A percentile compares a stretch with the other conserved stretches of the same genome.
These are phyloP conservation scores for Lasioglossum baleicum DNA, from an alignment of 1,140 invertebrate genomes.

Conservation along the genomic window DNA sequence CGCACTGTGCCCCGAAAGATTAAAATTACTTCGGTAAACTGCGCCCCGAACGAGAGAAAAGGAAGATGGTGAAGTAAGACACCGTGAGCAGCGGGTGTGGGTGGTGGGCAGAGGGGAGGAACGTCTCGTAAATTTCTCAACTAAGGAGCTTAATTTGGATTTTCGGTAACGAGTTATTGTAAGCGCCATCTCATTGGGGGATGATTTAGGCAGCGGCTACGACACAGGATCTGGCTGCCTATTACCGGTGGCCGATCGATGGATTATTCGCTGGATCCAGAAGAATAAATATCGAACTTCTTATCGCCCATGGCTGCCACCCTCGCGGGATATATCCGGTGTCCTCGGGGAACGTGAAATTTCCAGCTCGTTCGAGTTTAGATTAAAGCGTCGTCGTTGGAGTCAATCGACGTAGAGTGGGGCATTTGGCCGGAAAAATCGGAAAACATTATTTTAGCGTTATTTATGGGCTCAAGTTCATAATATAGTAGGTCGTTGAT, in stretches of 20 bases:
- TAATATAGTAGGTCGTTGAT: too few species aligned
- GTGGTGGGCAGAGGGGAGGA: conserved; percentile 36
- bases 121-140: conserved; percentile 78
- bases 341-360: background rate
- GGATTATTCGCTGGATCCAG: conserved; percentile 57
- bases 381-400: background rate
- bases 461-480: too few species aligned
- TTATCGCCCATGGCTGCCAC: conserved; percentile 46
- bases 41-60: conserved; percentile 44
- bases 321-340: conserved; percentile 15
- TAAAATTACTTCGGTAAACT: conserved; percentile 79
- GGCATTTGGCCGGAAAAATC: too few species aligned
- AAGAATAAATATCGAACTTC: conserved; percentile 53
- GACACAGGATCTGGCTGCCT: conserved; percentile 62
- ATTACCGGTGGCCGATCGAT: conserved; percentile 52
- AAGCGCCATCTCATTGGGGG: conserved; percentile 69
- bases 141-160: conserved; percentile 81
- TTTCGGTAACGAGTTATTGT: conserved; percentile 79
- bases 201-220: conserved; percentile 66
- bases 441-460: too few species aligned
- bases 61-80: conserved; percentile 17
- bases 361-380: conserved; percentile 5
- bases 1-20: conserved; percentile 70
- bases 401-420: too few species aligned
- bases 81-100: conserved; percentile 15